Conservation (phyloP, 2,113 vertebrate genomes). For the Burhinus bistriatus region DNA sequence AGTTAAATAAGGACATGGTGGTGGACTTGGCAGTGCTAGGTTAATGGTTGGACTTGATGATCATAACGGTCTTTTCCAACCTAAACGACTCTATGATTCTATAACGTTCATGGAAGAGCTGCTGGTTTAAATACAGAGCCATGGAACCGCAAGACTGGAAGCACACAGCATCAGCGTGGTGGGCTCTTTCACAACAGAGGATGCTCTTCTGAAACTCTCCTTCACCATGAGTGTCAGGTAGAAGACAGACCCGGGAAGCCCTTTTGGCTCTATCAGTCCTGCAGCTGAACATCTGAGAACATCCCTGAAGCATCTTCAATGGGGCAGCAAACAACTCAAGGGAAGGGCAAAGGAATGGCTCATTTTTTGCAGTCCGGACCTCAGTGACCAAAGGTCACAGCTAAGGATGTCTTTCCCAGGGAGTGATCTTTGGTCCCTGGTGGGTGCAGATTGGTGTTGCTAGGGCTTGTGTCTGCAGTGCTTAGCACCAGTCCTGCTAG, state of each 20-base stretch:
- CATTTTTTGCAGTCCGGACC: background rate
- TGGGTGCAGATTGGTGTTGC: background rate
- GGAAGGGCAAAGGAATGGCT: background rate
- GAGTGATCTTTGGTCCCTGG: background rate
- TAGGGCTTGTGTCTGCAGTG: background rate
- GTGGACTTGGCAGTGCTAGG: background rate
- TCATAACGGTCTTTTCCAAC: background rate
- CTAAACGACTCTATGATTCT: background rate
- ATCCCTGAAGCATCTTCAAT: background rate
- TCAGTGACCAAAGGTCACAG: background rate
- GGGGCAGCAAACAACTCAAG: background rate
- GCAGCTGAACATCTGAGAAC: background rate
- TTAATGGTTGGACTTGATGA: background rate
- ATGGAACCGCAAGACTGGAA: background rate
- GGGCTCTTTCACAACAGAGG: background rate
- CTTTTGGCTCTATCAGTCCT: background rate
- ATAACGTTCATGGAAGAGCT: background rate
- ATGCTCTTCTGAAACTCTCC: background rate
- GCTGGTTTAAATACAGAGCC: background rate
- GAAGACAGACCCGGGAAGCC: background rate
- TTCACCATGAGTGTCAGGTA: background rate
- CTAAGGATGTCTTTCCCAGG: background rate
- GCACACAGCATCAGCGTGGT: fast-evolving
- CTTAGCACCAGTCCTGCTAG: background rate
- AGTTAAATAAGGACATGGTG: background rate